Base-by-base conservation (phyloP, 2,797 vertebrate species). In the Silurus lanzhouensis region DNA sequence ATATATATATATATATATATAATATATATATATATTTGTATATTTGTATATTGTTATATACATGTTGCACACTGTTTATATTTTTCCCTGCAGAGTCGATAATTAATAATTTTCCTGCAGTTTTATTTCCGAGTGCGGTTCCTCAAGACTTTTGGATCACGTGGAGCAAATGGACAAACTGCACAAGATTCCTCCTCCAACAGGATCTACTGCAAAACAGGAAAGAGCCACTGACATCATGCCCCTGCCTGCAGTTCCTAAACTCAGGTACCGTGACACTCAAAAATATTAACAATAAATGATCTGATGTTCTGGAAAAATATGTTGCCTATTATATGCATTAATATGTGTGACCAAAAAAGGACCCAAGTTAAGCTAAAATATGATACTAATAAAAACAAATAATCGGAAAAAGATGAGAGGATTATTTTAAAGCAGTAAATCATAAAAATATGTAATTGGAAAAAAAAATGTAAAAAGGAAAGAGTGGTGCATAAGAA, bases 101-200 rank as follows among this genome's bases (percentile, higher is more conserved):
- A 20, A 27, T 76, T 27, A 61, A 20, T 20, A 5, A 0, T 31
- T 27, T 31, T 0, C 64, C 20, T 13, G 7, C 89, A 98, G 97
- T 91, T 97, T 97, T 91, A 92, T 97, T 85, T 94, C 95, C 17
- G 96, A 97, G 77, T 93, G 95, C 86, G 96, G 96, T 14, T 95
- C 94, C 0, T 93, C 94, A 25, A 93, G 94, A 64, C 93, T 97
- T 25, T 90, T 98, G 66, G 95, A 97, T 58, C 97, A 97, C 0
- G 95, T 98, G 83, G 96, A 93, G 85, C 93, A 95, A 88, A 92
- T 97, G 22, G 96, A 97, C 89, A 95, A 94, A 91, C 76, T 96
- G 68, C 94, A 96, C 87, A 94, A 93, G 27, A 91, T 98, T 76
- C 96, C 93, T 12, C 93, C 93, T 83, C 91, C 92, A 85, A 83